Conservation (phyloP, 2,888 invertebrate genomes). For the Brassicogethes aeneus region DNA sequence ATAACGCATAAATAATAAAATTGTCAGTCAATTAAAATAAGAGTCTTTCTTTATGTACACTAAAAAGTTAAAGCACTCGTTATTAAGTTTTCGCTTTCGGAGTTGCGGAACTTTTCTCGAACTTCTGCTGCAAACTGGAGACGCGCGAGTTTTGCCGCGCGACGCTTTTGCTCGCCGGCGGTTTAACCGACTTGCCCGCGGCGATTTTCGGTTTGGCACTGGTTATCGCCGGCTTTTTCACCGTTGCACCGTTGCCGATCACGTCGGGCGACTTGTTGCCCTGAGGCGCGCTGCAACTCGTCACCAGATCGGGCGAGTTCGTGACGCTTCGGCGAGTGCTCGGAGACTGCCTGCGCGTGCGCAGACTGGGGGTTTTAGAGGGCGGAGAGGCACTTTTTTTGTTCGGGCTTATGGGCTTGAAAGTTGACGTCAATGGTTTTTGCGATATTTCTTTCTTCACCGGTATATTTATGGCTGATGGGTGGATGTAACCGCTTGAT, state of each 20-base stretch:
- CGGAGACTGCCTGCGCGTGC: slow-evolving; percentile 29
- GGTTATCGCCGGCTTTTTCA: slow-evolving; percentile 28
- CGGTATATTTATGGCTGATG: slow-evolving; percentile 63
- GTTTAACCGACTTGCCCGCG: slow-evolving; percentile 35
- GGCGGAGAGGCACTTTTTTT: slow-evolving; percentile 19
- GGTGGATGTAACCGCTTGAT: slow-evolving; percentile 64
- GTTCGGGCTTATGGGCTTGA: slow-evolving; percentile 14
- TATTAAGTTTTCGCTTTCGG: slow-evolving; percentile 5
- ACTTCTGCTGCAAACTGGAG: slow-evolving; percentile 70
- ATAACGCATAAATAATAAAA: not conserved
- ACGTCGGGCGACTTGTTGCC: slow-evolving; percentile 54
- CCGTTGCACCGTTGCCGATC: slow-evolving; percentile 41
- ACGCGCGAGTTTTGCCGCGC: slow-evolving; percentile 57
- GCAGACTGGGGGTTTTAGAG: slow-evolving; percentile 38
- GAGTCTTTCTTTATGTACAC: slow-evolving; percentile 4
- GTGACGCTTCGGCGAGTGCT: slow-evolving; percentile 30
- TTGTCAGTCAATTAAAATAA: not conserved
- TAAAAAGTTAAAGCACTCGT: slow-evolving; percentile 1
- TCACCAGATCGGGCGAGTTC: slow-evolving; percentile 65
- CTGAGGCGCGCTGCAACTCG: slow-evolving; percentile 51
- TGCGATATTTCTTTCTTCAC: slow-evolving; percentile 23
- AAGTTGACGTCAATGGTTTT: slow-evolving; percentile 22
- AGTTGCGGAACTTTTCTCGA: slow-evolving; percentile 47
- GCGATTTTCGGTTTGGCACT: slow-evolving; percentile 39
- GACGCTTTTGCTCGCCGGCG: slow-evolving; percentile 36